Base-by-base conservation (phyloP, 2,113 vertebrate species). In the Porphyrio hochstetteri region DNA sequence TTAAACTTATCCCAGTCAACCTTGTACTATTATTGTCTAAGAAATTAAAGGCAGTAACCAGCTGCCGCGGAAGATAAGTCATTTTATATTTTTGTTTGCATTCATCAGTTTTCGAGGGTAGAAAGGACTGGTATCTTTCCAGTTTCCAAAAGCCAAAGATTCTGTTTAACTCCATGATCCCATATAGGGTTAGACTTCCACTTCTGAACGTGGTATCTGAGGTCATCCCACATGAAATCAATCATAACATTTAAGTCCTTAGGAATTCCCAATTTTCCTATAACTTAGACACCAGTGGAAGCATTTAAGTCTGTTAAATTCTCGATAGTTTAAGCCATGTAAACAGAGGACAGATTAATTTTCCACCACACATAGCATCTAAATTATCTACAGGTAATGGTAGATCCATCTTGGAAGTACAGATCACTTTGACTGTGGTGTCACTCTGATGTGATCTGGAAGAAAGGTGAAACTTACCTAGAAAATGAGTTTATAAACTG, bases 1-100 rank as follows among this genome's bases (percentile, higher is more conserved):
- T 61, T 77, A 91, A 91, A 91, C 31, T 86, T 92, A 85, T 25
- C 82, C 63, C 64, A 77, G 78, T 78, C 81, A 93, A 52, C 52
- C 25, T 74, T 83, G 46, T 80, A 46, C 31, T 90, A 7, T 80
- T 91, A 85, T 71, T 96, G 53, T n/a, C 82, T 83, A 78, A 84
- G 52, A 90, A 86, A 83, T 81, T 76, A 90, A 81, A 86, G 59
- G 52, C n/a, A 88, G 61, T 81, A 90, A 78, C 28, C 38, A 93
- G 64, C n/a, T 92, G 31, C 55, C 46, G 29, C 53, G 36, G 56
- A 83, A 52, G 36, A 35, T 36, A 93, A 65, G 24, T 42, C 4
- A 61, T 70, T 74, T 83, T 35, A n/a, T 70, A 57, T 3, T 88
- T 93, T 93, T 4, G 0, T 65, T 92, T 88, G 44, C n/a, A 80